Evolutionary conservation across 2,113 vertebrate species (phyloP).

Genomic region (Calidris pugnax): DNA sequence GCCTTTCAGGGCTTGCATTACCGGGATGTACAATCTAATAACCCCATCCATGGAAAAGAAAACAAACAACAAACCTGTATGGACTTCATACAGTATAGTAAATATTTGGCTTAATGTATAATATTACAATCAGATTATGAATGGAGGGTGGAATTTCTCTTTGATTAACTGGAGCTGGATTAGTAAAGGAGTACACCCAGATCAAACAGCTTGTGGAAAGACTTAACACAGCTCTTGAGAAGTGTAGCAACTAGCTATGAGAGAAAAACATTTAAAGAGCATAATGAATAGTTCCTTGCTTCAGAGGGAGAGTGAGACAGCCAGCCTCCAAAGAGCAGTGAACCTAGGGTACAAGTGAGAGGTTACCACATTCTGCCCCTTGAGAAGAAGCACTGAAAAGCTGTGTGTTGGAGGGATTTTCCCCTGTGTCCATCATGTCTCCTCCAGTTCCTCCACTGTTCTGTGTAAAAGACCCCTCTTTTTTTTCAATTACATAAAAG

Average conservation of each 20-base stretch:
- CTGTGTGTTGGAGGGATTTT: background rate
- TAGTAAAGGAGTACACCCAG: background rate
- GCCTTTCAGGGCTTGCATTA: background rate
- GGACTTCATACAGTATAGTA: background rate
- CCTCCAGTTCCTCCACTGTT: background rate
- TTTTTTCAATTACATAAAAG: conserved; percentile 46
- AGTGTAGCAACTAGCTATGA: background rate
- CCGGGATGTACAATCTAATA: background rate
- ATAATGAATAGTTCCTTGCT: background rate
- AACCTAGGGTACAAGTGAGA: background rate
- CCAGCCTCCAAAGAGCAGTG: background rate
- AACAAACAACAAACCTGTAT: background rate
- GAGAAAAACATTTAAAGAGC: background rate
- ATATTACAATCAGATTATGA: background rate
- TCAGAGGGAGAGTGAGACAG: background rate
- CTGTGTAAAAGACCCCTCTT: background rate
- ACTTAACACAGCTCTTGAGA: background rate
- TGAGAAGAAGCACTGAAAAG: background rate
- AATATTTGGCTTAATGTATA: background rate
- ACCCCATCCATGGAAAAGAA: background rate
- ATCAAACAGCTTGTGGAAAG: background rate
- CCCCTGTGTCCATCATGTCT: background rate
- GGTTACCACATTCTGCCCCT: background rate
- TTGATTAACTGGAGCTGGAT: background rate
- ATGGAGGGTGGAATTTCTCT: background rate